phyloP scores from a whole-genome alignment of 2,797 vertebrate genomes.

The Apodemus agrarius region DNA sequence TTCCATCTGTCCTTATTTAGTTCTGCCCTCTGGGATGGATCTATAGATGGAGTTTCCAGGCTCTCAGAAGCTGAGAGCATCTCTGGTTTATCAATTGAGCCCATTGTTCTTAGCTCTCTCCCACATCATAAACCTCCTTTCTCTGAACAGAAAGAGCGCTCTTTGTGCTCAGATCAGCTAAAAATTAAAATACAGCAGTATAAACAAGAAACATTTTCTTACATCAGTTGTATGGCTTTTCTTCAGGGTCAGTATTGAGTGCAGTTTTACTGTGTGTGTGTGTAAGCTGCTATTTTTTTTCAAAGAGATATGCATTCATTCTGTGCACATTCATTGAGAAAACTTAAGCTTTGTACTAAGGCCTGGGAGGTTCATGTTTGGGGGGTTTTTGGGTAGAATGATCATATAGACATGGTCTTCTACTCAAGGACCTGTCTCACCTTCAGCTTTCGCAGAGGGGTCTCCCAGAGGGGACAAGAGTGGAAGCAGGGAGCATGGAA shows the following conservation, averaged over 20 bases:
- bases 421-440: neutral
- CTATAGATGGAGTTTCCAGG: constrained; percentile 72
- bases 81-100: constrained; percentile 76
- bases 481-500: constrained; percentile 25
- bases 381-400: neutral
- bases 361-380: constrained; percentile 16
- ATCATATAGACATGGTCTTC: constrained; percentile 2
- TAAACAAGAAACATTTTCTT: constrained; percentile 86
- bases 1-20: constrained; percentile 71
- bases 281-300: constrained; percentile 40
- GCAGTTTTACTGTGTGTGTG: constrained; percentile 18
- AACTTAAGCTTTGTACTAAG: constrained; percentile 39
- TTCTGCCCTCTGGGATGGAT: constrained; percentile 63
- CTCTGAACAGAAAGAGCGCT: constrained; percentile 82
- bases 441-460: neutral
- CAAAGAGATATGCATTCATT: constrained; percentile 49
- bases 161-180: constrained; percentile 79
- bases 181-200: constrained; percentile 67
- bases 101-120: constrained; percentile 84
- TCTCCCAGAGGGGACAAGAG: neutral
- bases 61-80: constrained; percentile 69
- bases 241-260: constrained; percentile 48
- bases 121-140: constrained; percentile 84
- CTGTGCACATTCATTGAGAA: constrained; percentile 35
- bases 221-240: constrained; percentile 71